These are phyloP conservation scores for Drosophila colorata DNA, from an alignment of 2,888 invertebrate genomes.

Conservation along the genomic window DNA sequence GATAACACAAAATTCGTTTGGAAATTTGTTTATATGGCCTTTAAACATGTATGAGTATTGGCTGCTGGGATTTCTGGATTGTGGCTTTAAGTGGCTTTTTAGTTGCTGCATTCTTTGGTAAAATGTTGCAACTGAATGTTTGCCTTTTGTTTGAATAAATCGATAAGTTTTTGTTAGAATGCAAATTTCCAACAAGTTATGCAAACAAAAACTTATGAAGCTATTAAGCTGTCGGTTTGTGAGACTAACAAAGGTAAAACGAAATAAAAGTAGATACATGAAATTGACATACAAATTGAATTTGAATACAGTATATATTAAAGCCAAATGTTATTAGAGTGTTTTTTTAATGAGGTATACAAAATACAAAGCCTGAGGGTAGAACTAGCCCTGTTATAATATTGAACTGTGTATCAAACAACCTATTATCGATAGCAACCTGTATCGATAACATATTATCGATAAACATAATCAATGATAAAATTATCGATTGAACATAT, in stretches of 20 bases:
- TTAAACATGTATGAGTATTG: conserved; percentile 28
- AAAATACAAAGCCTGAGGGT: no score
- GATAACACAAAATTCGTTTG: conserved; percentile 65
- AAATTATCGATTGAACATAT: background rate
- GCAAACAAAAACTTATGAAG: conserved; percentile 10
- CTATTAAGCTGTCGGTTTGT: conserved; percentile 5
- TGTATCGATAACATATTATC: no score
- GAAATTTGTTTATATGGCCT: conserved; percentile 63
- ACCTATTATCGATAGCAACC: no score
- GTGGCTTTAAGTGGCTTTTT: conserved; percentile 47
- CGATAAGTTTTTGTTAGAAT: conserved; percentile 22
- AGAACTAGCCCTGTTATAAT: no score
- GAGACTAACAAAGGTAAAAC: background rate
- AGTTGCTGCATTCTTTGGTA: conserved; percentile 29
- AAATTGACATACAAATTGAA: background rate
- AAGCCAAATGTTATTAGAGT: no score
- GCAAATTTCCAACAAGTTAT: conserved; percentile 31
- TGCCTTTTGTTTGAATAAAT: conserved; percentile 19
- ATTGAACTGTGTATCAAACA: no score
- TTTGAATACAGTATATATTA: background rate
- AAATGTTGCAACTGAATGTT: conserved; percentile 23
- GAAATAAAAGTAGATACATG: background rate
- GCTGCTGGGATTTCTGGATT: conserved; percentile 42
- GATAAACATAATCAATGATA: background rate
- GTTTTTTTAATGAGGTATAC: no score